A percentile compares a stretch with the other conserved stretches of the same genome.
phyloP scores from a whole-genome alignment of 2,888 invertebrate genomes.

The Rhogogaster chlorosoma region DNA sequence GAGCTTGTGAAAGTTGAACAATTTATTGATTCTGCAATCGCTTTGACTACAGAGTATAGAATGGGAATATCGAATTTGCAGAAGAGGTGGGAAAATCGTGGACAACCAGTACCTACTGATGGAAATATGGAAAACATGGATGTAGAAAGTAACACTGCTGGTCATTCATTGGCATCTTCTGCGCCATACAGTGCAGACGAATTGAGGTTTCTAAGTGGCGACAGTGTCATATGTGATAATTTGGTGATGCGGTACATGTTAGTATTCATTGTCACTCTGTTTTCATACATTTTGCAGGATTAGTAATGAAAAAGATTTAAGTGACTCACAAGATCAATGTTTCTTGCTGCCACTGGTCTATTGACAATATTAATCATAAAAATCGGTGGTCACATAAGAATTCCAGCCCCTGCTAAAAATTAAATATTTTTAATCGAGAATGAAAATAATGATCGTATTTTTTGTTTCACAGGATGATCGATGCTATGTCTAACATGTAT shows the following conservation, averaged over 20 bases:
- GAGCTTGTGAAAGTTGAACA: conserved; percentile 61
- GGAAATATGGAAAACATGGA: background rate
- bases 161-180: background rate
- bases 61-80: conserved; percentile 17
- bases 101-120: background rate
- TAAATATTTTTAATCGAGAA: background rate
- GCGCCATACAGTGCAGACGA: background rate
- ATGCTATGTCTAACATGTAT: conserved; percentile 59
- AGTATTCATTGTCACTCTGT: conserved; percentile 53
- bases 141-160: background rate
- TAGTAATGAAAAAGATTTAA: background rate
- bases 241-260: conserved; percentile 66
- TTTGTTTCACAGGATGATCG: conserved; percentile 61
- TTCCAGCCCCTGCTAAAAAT: background rate
- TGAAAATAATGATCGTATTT: conserved; percentile 29
- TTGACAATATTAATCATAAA: background rate
- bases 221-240: conserved; percentile 66
- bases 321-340: too few relatives aligned
- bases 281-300: background rate
- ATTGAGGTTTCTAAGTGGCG: conserved; percentile 30
- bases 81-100: conserved; percentile 5
- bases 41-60: conserved; percentile 51
- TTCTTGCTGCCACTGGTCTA: too few relatives aligned
- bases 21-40: conserved; percentile 61
- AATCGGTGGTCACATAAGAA: background rate